Evolutionary conservation across 2,797 vertebrate genomes (phyloP).

Genomic region (Vultur gryphus): DNA sequence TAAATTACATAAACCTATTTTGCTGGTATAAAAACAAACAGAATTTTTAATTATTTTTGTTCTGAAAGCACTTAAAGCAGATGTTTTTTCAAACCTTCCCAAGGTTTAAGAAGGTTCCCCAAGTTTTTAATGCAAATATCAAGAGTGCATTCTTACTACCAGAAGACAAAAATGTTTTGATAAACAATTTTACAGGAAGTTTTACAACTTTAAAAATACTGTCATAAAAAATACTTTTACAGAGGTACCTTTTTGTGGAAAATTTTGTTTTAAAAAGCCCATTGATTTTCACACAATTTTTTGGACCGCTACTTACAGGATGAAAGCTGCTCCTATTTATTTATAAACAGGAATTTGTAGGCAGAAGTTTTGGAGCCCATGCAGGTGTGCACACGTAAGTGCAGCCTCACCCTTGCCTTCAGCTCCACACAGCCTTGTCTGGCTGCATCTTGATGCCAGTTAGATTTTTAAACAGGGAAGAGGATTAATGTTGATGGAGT

Average conservation of each 20-base stretch:
- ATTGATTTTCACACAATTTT: neutral
- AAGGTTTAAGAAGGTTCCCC: neutral
- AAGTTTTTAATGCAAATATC: neutral
- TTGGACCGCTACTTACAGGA: neutral
- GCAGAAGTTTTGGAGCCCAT: neutral
- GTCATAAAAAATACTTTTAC: neutral
- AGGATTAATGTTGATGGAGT: neutral
- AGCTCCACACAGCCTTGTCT: neutral
- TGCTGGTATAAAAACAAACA: neutral
- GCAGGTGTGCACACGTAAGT: accelerated
- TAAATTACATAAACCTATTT: neutral
- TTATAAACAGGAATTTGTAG: neutral
- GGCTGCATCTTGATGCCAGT: neutral
- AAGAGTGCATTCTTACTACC: neutral
- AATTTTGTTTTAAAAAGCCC: neutral
- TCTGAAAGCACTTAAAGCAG: neutral
- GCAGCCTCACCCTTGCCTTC: neutral
- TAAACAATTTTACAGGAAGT: neutral
- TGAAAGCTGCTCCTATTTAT: neutral
- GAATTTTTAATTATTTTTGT: neutral
- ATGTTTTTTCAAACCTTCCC: neutral
- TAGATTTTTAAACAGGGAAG: neutral
- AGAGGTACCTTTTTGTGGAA: neutral
- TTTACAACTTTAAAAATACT: neutral
- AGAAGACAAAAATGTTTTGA: neutral